Conservation (phyloP, 2,888 invertebrate genomes). For the Junonia oenone region DNA sequence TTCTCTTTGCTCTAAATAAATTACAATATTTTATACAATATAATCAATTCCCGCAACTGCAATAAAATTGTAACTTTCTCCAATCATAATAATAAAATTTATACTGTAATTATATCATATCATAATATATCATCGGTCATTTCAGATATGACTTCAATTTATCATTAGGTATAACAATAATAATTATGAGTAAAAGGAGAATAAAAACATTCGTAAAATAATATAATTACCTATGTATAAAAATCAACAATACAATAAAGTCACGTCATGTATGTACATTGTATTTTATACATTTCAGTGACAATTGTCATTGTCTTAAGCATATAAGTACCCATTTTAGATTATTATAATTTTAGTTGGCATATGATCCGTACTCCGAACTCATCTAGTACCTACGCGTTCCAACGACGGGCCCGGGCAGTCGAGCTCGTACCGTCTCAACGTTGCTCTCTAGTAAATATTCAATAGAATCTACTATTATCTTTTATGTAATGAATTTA, state of each 20-base stretch:
- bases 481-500: constrained; percentile 41
- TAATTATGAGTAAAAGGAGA: constrained; percentile 52
- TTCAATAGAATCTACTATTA: constrained; percentile 43
- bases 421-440: neutral
- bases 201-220: constrained; percentile 59
- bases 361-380: constrained; percentile 33
- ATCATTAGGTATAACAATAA: constrained; percentile 58
- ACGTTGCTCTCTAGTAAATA: constrained; percentile 14
- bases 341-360: constrained; percentile 50
- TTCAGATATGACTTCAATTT: constrained; percentile 62
- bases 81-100: constrained; percentile 38
- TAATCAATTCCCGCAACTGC: constrained; percentile 68
- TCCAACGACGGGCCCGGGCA: neutral
- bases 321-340: constrained; percentile 61
- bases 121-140: constrained; percentile 53
- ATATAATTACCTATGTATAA: constrained; percentile 49
- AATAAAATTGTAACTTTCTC: constrained; percentile 41
- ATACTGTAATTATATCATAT: constrained; percentile 41
- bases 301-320: constrained; percentile 35
- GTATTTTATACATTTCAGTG: constrained; percentile 29
- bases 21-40: constrained; percentile 37
- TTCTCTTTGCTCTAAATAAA: constrained; percentile 40
- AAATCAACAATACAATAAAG: constrained; percentile 61
- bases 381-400: constrained; percentile 1
- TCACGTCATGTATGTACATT: constrained; percentile 57